Base-by-base conservation (phyloP, 2,797 vertebrate species). In the Clarias platycephalus region DNA sequence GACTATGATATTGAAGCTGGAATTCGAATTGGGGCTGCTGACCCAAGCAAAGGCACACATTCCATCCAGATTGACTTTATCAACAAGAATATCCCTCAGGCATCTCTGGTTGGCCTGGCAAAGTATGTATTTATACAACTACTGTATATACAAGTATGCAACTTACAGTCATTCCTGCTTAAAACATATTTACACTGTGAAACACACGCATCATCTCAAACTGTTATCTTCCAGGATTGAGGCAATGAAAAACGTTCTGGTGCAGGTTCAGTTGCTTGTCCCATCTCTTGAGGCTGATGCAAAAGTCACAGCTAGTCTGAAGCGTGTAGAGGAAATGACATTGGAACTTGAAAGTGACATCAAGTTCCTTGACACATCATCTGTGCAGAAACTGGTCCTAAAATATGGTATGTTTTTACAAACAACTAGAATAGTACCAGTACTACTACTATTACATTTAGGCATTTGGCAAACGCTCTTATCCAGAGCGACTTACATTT, bases 31-130 rank as follows among this genome's bases (percentile, higher is more conserved):
- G 95, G 95, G 89, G 82, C 96, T 80, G 89, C 90, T 70, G 94
- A 96, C 87, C 95, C 93, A n/a, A 82, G 88, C 83, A 79, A 92
- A 90, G 95, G 91, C 83, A 93, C 93, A 75, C 95, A 96, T 86
- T 92, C 91, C 66, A 91, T 97, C 89, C 93, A 92, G 87, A 88
- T 99, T 83, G 95, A 98, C 66, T n/a, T 98, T 13, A 91, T 95
- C 82, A 97, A 96, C 91, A 96, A 96, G 90, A 96, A 97, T 58
- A 90, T 95, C 88, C 91, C 96, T 67, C 95, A 97, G 92, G 89
- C 96, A 63, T 95, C 96, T n/a, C 90, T 99, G 84, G 89, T 94
- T 58, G 95, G 94, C 34, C 95, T 92, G 53, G 86, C 96, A 78
- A 97, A 96, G 98, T 99, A 96, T 90, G 93, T 66, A 81, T 62